Evolutionary conservation across 2,113 vertebrate species (phyloP).

Genomic region (Brachirus orientalis): DNA sequence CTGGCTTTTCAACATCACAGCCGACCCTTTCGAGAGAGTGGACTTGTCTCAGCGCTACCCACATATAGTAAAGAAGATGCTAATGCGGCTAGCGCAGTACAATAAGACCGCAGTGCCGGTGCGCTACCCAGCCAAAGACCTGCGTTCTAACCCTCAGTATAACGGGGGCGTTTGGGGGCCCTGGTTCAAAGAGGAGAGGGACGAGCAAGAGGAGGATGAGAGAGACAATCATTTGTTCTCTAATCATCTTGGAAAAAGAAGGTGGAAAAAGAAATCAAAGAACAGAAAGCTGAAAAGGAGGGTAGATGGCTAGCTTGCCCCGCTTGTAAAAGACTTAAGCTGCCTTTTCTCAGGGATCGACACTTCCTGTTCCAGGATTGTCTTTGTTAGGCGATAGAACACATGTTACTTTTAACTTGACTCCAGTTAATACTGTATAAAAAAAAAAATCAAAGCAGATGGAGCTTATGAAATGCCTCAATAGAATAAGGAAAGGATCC

Average conservation of each 20-base stretch:
- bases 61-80: conserved; percentile 89
- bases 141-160: conserved; percentile 93
- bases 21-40: conserved; percentile 93
- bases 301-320: conserved; percentile 33
- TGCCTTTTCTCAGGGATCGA: conserved; percentile 77
- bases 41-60: conserved; percentile 90
- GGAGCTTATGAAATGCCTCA: conserved; percentile 34
- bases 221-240: conserved; percentile 66
- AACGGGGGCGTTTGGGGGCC: conserved; percentile 97
- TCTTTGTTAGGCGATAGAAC: conserved; percentile 29
- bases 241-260: conserved; percentile 76
- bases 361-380: conserved; percentile 43
- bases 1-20: conserved; percentile 98
- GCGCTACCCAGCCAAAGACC: conserved; percentile 93
- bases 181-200: conserved; percentile 89
- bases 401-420: conserved; percentile 37
- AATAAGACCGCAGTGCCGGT: conserved; percentile 93
- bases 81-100: conserved; percentile 88
- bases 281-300: conserved; percentile 83
- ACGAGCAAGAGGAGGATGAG: conserved; percentile 81
- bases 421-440: conserved; percentile 43
- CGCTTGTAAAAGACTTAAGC: conserved; percentile 48
- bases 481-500: conserved; percentile 48
- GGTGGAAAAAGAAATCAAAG: conserved; percentile 78
- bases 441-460: conserved; percentile 20